Evolutionary conservation across 2,888 invertebrate genomes (phyloP), one percentile per base, ranked within the genome.

Genomic region (Macaria notata): DNA sequence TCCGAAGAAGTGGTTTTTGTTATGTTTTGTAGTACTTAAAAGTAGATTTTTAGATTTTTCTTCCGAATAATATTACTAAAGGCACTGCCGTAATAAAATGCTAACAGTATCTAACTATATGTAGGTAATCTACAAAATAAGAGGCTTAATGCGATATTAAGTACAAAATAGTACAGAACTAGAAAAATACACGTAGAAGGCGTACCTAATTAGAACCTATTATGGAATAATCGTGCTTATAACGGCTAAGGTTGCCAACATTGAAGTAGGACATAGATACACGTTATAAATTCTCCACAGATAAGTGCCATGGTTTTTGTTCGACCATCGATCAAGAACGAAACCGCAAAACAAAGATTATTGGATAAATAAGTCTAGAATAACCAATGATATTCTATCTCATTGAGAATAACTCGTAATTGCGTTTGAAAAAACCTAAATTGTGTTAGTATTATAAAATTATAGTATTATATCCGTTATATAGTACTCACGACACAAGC

Each of bases 371-470:
- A 59, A 65, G 76, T 74, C 75, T 65, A 64, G 66, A 72, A 75
- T 73, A 68, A 72, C 65, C 69, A 66, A 68, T 72, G 72, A 75
- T 70, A n/a, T n/a, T n/a, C n/a, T n/a, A n/a, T n/a, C n/a, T n/a
- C n/a, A n/a, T n/a, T n/a, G n/a, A n/a, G n/a, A n/a, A n/a, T n/a
- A n/a, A n/a, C 19, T 19, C 19, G 19, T 19, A n/a, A 2, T 19
- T 19, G 19, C 19, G 19, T 19, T 19, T 19, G 19, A 19, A 19
- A n/a, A 19, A 19, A 19, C 19, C 2, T 19, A 19, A 19, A 19
- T 19, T 19, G 19, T 19, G 19, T 19, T 19, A 1, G 19, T 19
- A 19, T 19, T 19, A 19, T 19, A 19, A 1, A 2, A 19, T 1
- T 19, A 19, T 19, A 19, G 19, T 19, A 19, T 19, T 19, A 19